Conservation (phyloP, 2,888 invertebrate genomes). For the Ferrisia virgata region DNA sequence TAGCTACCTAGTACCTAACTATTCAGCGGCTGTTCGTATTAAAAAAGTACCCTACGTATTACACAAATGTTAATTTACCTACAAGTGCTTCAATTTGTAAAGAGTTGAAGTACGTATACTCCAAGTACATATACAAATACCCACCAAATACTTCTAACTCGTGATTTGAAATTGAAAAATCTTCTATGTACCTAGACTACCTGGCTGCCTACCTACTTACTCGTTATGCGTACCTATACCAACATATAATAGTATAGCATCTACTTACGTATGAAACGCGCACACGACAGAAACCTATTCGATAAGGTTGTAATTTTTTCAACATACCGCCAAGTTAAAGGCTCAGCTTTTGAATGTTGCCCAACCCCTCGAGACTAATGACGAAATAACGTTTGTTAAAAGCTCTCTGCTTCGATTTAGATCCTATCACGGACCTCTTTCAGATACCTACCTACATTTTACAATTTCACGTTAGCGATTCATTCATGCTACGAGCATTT, state of each 20-base stretch:
- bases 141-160: not conserved
- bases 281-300: not conserved
- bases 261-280: not conserved
- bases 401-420: conserved; percentile 40
- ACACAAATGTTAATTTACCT: no score
- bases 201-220: not conserved
- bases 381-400: conserved; percentile 36
- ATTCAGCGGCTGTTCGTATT: no score
- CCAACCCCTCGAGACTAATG: conserved; percentile 10
- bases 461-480: not conserved
- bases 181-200: not conserved
- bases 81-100: no score
- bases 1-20: no score
- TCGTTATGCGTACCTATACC: not conserved
- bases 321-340: not conserved
- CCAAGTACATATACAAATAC: no score
- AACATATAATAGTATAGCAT: no score
- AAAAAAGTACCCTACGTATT: no score
- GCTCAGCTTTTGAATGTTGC: not conserved
- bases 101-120: no score
- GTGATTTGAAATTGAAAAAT: not conserved
- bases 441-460: not conserved
- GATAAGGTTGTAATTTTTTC: not conserved
- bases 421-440: conserved; percentile 22
- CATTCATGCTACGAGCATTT: not conserved